Evolutionary conservation across 2,888 invertebrate genomes (phyloP), one percentile per base, ranked within the genome.

Genomic region (Calameuta idolon): DNA sequence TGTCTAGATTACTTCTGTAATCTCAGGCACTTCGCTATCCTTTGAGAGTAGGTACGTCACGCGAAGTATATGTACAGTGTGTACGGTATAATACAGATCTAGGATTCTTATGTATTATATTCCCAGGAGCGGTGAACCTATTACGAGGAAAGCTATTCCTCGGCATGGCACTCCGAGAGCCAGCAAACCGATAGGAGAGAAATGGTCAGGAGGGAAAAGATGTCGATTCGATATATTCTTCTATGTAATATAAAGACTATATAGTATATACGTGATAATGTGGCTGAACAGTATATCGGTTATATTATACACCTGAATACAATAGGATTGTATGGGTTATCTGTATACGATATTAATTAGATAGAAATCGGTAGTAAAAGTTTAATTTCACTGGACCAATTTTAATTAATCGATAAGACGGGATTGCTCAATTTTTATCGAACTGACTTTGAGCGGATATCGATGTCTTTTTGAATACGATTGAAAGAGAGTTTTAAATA

Each of bases 141-240:
- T 85, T 85, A 82, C 82, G 80, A 85, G 80, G 79, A 80, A 81
- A 79, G 79, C 79, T 78, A 76, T 80, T 80, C 82, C 79, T 80
- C 77, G 78, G 75, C 69, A 80, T 79, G 76, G 80, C 76, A 79
- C 78, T 78, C 81, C 9, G 55, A 5, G 23, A 55, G 55, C 55
- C 15, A 23, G 55, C 55, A 55, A 55, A 55, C 80, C 78, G 34
- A 73, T 75, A 80, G 69, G 78, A 77, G 81, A 82, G 81, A 82
- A 80, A 79, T 76, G 76, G 79, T 74, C 75, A 79, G 78, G 80
- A 73, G 77, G 79, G 80, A 80, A 81, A 82, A 84, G 83, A 83
- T 80, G 81, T 83, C 83, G 78, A 85, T 86, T 81, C 81, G 84
- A 85, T 86, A 85, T 86, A 55, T 55, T 55, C 23, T 55, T 55